A percentile compares a stretch with the other conserved stretches of the same genome.
These are phyloP conservation scores for Malurus cyaneus DNA, from an alignment of 2,113 vertebrate genomes.

Conservation along the genomic window DNA sequence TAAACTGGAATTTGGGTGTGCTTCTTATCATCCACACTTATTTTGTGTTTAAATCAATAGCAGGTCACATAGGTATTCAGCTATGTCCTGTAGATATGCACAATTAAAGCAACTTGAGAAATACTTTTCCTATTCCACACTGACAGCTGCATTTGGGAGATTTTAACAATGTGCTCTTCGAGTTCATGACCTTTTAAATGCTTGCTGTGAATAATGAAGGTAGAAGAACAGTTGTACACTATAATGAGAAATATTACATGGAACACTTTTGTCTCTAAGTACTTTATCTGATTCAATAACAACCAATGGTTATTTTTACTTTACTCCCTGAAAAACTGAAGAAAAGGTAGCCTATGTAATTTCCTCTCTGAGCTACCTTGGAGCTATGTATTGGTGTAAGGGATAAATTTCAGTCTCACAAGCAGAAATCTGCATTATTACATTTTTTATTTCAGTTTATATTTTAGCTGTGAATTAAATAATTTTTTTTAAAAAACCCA, in stretches of 20 bases:
- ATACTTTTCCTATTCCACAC: neutral
- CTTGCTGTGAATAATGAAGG: neutral
- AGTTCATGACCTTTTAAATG: neutral
- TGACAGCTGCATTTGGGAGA: neutral
- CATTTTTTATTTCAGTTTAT: neutral
- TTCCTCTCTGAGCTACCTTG: neutral
- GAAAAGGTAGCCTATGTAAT: neutral
- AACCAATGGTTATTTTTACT: neutral
- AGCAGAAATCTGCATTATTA: neutral
- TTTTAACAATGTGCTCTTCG: neutral
- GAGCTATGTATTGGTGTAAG: neutral
- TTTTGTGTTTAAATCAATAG: neutral
- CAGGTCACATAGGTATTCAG: neutral
- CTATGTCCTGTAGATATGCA: neutral
- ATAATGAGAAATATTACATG: neutral
- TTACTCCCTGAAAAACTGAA: neutral
- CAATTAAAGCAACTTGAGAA: neutral
- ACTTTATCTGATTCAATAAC: neutral
- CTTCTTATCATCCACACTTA: neutral
- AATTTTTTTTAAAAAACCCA: neutral
- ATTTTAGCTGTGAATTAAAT: neutral
- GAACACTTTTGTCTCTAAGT: neutral
- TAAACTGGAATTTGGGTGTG: neutral
- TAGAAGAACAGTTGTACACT: neutral
- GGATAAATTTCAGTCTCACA: neutral